Conservation (phyloP, 2,113 vertebrate genomes). For the Rhinolophus ferrumequinum region DNA sequence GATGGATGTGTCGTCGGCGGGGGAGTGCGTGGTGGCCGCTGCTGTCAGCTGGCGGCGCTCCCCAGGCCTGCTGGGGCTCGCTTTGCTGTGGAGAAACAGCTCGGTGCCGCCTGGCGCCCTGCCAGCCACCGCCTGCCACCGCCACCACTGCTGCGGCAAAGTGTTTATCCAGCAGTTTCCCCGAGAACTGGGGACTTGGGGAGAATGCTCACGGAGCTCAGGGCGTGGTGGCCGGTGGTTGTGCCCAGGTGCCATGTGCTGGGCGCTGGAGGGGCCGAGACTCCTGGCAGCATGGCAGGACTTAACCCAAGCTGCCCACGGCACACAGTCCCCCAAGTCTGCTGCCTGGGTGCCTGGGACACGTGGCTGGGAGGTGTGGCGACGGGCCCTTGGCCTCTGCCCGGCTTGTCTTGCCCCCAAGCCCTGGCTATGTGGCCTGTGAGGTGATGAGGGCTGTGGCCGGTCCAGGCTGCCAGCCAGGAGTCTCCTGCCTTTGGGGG, state of each 20-base stretch:
- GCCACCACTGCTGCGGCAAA: slow-evolving; percentile 55
- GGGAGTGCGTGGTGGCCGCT: slow-evolving; percentile 89
- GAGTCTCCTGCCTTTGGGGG: background rate
- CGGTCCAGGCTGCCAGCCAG: too few relatives aligned
- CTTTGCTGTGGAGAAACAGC: slow-evolving; percentile 95
- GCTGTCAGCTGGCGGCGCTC: slow-evolving; percentile 89
- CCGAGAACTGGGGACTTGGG: slow-evolving; percentile 72
- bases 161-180: slow-evolving; percentile 85
- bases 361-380: slow-evolving; percentile 61
- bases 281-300: accelerated
- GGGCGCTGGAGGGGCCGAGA: too few relatives aligned
- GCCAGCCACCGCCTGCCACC: slow-evolving; percentile 75
- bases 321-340: background rate
- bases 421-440: accelerated
- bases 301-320: accelerated
- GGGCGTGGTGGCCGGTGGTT: background rate
- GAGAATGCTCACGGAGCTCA: slow-evolving; percentile 65
- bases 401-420: accelerated
- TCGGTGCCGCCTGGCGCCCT: slow-evolving; percentile 89
- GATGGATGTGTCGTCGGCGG: slow-evolving; percentile 87
- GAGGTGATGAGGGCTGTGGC: background rate
- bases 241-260: background rate
- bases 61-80: slow-evolving; percentile 94
- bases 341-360: slow-evolving; percentile 46
- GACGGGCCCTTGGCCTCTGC: background rate